A percentile compares a stretch with the other conserved stretches of the same genome.
phyloP scores from a whole-genome alignment of 2,797 vertebrate genomes.

The Lagocephalus sceleratus region DNA sequence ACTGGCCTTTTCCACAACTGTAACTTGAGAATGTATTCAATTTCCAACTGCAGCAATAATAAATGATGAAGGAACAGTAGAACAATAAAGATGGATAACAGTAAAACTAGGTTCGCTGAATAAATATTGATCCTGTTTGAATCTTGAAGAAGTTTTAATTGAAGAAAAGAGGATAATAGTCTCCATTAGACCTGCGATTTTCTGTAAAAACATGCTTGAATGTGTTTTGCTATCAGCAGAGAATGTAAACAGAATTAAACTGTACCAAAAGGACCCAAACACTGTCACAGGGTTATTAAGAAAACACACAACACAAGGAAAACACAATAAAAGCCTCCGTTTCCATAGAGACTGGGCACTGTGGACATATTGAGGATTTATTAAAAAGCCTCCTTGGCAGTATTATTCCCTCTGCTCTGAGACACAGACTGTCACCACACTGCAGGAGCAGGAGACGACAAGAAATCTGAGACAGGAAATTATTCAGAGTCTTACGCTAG shows the following conservation, averaged over 20 bases:
- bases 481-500: too few species aligned
- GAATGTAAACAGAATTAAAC: slow-evolving; percentile 6
- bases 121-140: too few species aligned
- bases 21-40: too few species aligned
- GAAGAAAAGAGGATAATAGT: neutral
- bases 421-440: slow-evolving; percentile 41
- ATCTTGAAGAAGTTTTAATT: too few species aligned
- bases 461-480: neutral
- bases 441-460: slow-evolving; percentile 27
- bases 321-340: slow-evolving; percentile 55
- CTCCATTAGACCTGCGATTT: neutral
- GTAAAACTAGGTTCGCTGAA: too few species aligned
- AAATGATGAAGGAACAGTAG: too few species aligned
- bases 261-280: neutral
- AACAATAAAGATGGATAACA: too few species aligned
- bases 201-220: neutral
- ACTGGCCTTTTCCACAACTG: too few species aligned
- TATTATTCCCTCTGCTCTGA: slow-evolving; percentile 48
- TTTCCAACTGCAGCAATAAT: too few species aligned
- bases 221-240: neutral
- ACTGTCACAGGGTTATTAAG: slow-evolving; percentile 14
- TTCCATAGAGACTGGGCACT: slow-evolving; percentile 76
- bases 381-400: slow-evolving; percentile 62
- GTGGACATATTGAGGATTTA: slow-evolving; percentile 68
- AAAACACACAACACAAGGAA: slow-evolving; percentile 39